A percentile compares a stretch with the other conserved stretches of the same genome.
phyloP scores from a whole-genome alignment of 2,113 vertebrate species.

The Peucedramus taeniatus region DNA sequence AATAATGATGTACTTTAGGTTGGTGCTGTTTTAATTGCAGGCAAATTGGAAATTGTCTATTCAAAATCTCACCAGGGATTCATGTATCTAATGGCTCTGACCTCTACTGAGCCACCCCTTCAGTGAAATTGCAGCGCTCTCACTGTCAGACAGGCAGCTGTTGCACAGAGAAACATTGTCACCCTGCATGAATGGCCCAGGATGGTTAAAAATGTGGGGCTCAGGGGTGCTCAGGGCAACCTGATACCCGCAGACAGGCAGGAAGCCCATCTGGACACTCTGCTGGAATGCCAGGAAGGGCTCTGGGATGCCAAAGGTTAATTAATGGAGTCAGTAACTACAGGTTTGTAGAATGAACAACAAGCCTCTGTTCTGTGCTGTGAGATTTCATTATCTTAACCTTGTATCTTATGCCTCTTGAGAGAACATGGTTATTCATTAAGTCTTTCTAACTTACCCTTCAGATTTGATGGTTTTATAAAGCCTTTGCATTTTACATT shows the following conservation, averaged over 20 bases:
- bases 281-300: background rate
- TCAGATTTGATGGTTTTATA: background rate
- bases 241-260: background rate
- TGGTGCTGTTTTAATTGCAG: background rate
- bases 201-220: background rate
- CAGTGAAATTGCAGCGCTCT: background rate
- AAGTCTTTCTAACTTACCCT: background rate
- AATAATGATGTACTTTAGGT: background rate
- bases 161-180: background rate
- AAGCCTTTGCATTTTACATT: background rate
- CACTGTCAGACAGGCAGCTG: background rate
- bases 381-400: background rate
- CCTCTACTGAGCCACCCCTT: background rate
- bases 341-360: background rate
- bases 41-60: background rate
- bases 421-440: background rate
- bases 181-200: fast-evolving
- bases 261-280: background rate
- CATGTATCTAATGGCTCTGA: background rate
- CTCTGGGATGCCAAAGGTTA: background rate
- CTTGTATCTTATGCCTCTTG: background rate
- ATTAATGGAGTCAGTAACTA: background rate
- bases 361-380: background rate
- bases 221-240: background rate
- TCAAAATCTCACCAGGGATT: background rate